Evolutionary conservation across 2,797 vertebrate species (phyloP), one percentile per base, ranked within the genome.

Genomic region (Sebastolobus altivelis): DNA sequence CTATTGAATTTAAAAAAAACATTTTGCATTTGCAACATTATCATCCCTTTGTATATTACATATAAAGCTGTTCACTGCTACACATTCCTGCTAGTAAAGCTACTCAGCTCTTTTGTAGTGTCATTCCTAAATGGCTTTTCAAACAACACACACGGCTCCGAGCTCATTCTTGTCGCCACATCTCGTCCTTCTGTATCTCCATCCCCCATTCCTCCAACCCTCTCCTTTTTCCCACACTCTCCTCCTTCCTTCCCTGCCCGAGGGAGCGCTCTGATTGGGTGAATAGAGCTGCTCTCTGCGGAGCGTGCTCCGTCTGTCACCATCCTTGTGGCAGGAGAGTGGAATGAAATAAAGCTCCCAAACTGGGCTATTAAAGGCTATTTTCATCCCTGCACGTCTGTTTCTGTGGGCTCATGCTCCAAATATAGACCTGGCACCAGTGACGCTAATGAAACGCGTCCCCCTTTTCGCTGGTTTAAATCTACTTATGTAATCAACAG

Each of bases 331-430:
- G 85, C 87, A 91, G 86, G 82, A 93, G 84, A 94, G 90, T 86
- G 86, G 81, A 93, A 94, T 90, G 86, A 87, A 93, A 90, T 90
- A 87, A 91, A 93, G 92, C 93, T 92, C 88, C 93, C 88, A 95
- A 96, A 95, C 93, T 91, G 93, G 93, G 93, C 92, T 95, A 94
- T 95, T 93, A 90, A 76, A 86, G 91, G 90, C 92, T 96, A 96
- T 96, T 96, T 95, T 86, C 93, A 92, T 94, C 90, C 73, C 33
- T 71, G 86, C 77, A 82, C 73, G 87, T 87, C 93, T 94, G 90
- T 94, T 94, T 95, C 93, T 94, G 91, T 93, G 89, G 94, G 93
- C 93, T 93, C 91, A 90, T 56, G 77, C 82, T 92, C 94, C 93
- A 95, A 95, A 96, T 95, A 95, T 95, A 96, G 93, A 93, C 75